Evolutionary conservation across 2,797 vertebrate genomes (phyloP), one percentile per base, ranked within the genome.

Genomic region (Typhlichthys eigenmanni): DNA sequence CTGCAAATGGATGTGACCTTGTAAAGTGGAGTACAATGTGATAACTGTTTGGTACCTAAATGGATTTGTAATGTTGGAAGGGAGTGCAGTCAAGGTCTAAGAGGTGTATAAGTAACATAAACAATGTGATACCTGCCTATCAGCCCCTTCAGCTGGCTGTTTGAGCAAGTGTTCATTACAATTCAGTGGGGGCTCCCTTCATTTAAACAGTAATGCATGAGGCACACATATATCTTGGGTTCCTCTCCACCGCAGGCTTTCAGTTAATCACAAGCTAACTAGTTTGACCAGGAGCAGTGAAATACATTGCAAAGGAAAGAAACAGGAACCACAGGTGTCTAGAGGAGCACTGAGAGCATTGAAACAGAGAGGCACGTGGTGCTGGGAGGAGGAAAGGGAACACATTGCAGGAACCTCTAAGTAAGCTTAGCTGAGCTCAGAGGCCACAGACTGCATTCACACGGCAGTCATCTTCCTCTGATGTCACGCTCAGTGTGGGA

Each of bases 361-460:
- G 17, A 77, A 66, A 78, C 60, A 62, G 65, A 73, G 68, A 65
- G 46, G 48, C 47, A 60, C 54, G 8, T 72, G 74, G 77, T 76
- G 76, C 78, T 78, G 80, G 79, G 77, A 75, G 34, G 17, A 54
- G 52, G 60, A 64, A 54, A 54, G 66, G 70, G 64, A 64, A 68
- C 60, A 32, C 50, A 62, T 69, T 66, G 75, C 72, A 12, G 17
- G 50, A 67, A 66, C 72, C 75, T 72, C 81, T 24, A 56, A 55
- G 72, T 64, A 55, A 83, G 76, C 78, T 85, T 80, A 19, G 77
- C 82, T 78, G 71, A 76, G 69, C 71, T 71, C 65, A 24, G 58
- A 46, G 62, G 68, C 77, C 73, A 69, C 74, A 72, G 79, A 68
- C 24, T 3, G 24, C 3, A 24, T 24, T 24, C 24, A 24, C 24